Conservation (phyloP, 92 coral and sea anemone species). For the Bergia sp. region DNA sequence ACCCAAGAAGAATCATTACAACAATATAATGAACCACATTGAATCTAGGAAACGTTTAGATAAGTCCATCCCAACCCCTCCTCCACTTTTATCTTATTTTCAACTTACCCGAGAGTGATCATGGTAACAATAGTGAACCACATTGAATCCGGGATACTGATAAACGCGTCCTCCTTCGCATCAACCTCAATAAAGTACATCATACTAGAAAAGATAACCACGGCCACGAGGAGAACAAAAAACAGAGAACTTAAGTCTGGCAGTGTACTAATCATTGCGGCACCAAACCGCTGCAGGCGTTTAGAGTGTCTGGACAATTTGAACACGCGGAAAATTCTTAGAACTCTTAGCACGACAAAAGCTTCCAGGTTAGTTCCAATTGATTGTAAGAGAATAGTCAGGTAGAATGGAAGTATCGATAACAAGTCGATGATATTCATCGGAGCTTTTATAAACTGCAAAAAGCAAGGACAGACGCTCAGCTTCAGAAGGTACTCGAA, state of each 20-base stretch:
- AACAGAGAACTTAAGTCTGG: slow-evolving; percentile 80
- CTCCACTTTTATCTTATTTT: neutral
- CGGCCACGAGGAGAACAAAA: slow-evolving; percentile 81
- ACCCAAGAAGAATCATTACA: slow-evolving; percentile 94
- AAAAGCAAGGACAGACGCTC: slow-evolving; percentile 70
- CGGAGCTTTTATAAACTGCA: slow-evolving; percentile 69
- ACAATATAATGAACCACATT: slow-evolving; percentile 92
- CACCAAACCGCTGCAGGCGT: slow-evolving; percentile 86
- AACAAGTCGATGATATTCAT: slow-evolving; percentile 90
- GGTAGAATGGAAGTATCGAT: slow-evolving; percentile 88
- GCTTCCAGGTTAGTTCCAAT: slow-evolving; percentile 84
- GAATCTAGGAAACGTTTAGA: slow-evolving; percentile 4
- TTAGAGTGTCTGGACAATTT: slow-evolving; percentile 91
- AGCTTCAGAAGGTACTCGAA: slow-evolving; percentile 79
- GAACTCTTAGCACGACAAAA: slow-evolving; percentile 87
- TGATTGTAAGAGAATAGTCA: slow-evolving; percentile 66
- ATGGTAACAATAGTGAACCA: slow-evolving; percentile 97
- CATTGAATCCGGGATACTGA: slow-evolving; percentile 95
- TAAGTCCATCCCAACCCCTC: neutral
- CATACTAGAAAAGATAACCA: slow-evolving; percentile 88
- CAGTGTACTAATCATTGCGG: slow-evolving; percentile 77
- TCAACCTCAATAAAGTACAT: slow-evolving; percentile 88
- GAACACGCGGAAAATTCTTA: slow-evolving; percentile 89
- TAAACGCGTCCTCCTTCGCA: slow-evolving; percentile 81
- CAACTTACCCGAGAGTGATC: slow-evolving; percentile 93